Base-by-base conservation (phyloP, 2,888 invertebrate genomes). In the Tortricodes alternella region DNA sequence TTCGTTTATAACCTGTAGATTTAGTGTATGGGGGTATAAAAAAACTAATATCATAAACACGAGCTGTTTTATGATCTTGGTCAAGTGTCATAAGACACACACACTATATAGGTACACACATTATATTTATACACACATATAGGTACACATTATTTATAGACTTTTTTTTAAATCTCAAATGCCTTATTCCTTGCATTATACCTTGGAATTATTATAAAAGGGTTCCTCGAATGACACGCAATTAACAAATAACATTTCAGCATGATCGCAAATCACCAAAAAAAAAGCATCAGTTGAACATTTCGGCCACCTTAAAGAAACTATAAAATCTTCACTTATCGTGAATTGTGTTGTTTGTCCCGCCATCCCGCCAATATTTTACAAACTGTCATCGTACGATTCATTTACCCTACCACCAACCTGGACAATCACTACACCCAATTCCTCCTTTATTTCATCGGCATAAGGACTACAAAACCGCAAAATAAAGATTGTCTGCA, bases 311-410 rank as follows among this genome's bases (percentile, higher is more conserved):
- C 35, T 18, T 11, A 43, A 49, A 49, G 34, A 13, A 27, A 21
- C 37, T 35, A 43, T 44, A 50, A 56, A 49, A 19, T 34, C 35
- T 53, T 59, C 59, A 48, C 50, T 58, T 49, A 55, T 50, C 49
- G 57, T 41, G 46, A 56, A 62, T 50, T 46, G 41, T 46, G 46
- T 61, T 51, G 46, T 55, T 41, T 13, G 37, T 27, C 24, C 38
- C 51, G 62, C 51, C 34, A 56, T 48, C 44, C 37, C 53, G 18
- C 27, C 46, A 46, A 46, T 59, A 50, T 29, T 46, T 59, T 27
- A 50, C 19, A 27, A 44, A 34, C 46, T 65, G 66, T 64, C 60
- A 62, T 51, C 63, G 21, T 44, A 18, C 57, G 34, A 61, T 60
- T 46, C 53, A 60, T 63, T 60, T 55, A 55, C 55, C 48, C 41